These are phyloP conservation scores for Harpagus bidentatus DNA, from an alignment of 2,113 vertebrate species.

Conservation along the genomic window DNA sequence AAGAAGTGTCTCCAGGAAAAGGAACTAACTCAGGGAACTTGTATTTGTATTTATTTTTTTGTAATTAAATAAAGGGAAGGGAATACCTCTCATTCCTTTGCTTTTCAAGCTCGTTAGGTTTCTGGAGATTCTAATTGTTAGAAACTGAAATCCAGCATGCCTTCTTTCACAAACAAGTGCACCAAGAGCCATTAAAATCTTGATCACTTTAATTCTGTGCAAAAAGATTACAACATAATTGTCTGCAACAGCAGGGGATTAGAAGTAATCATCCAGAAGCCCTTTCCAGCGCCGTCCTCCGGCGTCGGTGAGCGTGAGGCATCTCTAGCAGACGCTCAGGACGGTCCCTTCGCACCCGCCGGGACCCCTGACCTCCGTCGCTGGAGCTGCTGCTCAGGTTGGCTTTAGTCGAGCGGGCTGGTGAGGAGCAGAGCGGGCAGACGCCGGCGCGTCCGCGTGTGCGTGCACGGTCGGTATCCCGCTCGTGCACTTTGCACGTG, in stretches of 20 bases:
- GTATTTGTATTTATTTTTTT: constrained; percentile 15
- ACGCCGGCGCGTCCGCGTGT: accelerated
- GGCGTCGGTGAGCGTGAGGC: background rate
- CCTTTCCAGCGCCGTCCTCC: background rate
- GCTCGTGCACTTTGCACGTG: background rate
- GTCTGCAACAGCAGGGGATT: background rate
- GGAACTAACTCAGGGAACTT: background rate
- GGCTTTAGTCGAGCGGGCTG: background rate
- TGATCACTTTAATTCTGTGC: background rate
- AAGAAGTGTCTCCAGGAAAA: background rate
- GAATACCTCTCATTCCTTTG: background rate
- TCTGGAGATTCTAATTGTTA: background rate
- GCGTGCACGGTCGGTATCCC: accelerated
- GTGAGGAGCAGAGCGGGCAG: background rate
- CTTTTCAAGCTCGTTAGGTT: background rate
- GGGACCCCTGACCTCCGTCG: background rate
- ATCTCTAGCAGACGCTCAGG: background rate
- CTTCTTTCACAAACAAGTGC: background rate
- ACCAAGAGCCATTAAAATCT: background rate
- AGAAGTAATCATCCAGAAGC: background rate
- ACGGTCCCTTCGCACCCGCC: accelerated
- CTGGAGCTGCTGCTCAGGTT: background rate
- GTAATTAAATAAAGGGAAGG: background rate
- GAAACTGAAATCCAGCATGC: background rate
- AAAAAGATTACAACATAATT: background rate